phyloP scores from a whole-genome alignment of 2,797 vertebrate genomes.

The Cyclopterus lumpus region DNA sequence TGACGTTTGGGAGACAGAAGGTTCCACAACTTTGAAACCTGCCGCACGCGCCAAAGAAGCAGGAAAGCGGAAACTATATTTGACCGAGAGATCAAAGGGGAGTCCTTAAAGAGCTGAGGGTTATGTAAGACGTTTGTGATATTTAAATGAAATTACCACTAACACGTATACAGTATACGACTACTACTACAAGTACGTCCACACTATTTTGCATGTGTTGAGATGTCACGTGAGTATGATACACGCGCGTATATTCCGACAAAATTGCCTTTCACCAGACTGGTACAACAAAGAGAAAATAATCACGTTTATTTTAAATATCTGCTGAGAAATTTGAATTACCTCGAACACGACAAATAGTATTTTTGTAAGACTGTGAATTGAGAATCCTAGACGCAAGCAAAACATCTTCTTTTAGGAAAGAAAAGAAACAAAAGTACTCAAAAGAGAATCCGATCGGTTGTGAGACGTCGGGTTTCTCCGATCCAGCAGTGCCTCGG shows the following conservation, averaged over 20 bases:
- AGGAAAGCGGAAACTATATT: conserved; percentile 25
- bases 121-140: conserved; percentile 71
- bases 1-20: conserved; percentile 39
- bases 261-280: conserved; percentile 93
- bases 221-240: conserved; percentile 65
- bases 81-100: conserved; percentile 33
- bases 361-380: conserved; percentile 90
- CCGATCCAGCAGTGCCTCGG: conserved; percentile 87
- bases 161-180: conserved; percentile 23
- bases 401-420: conserved; percentile 38
- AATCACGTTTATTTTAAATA: conserved; percentile 77
- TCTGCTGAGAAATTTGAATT: conserved; percentile 82
- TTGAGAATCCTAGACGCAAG: conserved; percentile 66
- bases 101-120: conserved; percentile 79
- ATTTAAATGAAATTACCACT: conserved; percentile 67
- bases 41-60: conserved; percentile 22
- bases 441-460: conserved; percentile 63
- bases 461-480: conserved; percentile 67
- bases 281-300: conserved; percentile 81
- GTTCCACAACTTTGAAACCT: conserved; percentile 30
- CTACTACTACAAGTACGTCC: conserved; percentile 43
- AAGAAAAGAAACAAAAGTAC: conserved; percentile 15
- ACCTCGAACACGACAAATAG: conserved; percentile 82
- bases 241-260: conserved; percentile 64
- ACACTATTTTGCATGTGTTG: conserved; percentile 78